Conservation (phyloP, 1,140 invertebrate species). For the Aphis craccivora region DNA sequence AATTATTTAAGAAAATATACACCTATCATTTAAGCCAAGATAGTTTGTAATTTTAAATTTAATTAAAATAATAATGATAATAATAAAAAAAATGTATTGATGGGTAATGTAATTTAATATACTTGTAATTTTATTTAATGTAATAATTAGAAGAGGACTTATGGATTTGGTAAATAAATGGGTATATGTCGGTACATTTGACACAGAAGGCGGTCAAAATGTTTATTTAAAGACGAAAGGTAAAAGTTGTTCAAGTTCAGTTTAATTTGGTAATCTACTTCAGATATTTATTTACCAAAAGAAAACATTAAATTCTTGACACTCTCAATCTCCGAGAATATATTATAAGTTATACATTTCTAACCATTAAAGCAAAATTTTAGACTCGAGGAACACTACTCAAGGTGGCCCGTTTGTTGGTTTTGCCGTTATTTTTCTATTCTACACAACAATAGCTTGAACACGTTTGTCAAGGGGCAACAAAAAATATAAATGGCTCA, state of each 20-base stretch:
- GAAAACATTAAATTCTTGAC: neutral
- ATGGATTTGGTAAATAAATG: neutral
- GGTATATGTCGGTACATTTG: neutral
- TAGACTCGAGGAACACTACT: neutral
- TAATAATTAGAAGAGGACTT: neutral
- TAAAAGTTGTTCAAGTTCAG: neutral
- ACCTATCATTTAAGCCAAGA: neutral
- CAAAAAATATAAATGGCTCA: constrained; percentile 8
- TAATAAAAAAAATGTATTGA: neutral
- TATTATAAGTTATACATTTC: neutral
- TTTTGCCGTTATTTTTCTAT: constrained; percentile 55
- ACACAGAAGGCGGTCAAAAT: neutral
- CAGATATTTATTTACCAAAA: neutral
- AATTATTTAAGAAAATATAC: neutral
- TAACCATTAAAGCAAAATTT: neutral
- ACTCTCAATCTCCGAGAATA: neutral
- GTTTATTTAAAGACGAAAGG: neutral
- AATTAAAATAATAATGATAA: neutral
- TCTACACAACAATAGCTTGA: constrained; percentile 10
- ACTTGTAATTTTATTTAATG: neutral
- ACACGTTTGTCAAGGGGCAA: constrained; percentile 51
- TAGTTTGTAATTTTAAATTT: neutral
- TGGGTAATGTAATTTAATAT: neutral
- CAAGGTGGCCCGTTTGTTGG: constrained; percentile 11
- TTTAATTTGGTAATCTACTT: constrained; percentile 32